These are phyloP conservation scores for Poeciliopsis occidentalis DNA, from an alignment of 2,113 vertebrate genomes.

Conservation along the genomic window DNA sequence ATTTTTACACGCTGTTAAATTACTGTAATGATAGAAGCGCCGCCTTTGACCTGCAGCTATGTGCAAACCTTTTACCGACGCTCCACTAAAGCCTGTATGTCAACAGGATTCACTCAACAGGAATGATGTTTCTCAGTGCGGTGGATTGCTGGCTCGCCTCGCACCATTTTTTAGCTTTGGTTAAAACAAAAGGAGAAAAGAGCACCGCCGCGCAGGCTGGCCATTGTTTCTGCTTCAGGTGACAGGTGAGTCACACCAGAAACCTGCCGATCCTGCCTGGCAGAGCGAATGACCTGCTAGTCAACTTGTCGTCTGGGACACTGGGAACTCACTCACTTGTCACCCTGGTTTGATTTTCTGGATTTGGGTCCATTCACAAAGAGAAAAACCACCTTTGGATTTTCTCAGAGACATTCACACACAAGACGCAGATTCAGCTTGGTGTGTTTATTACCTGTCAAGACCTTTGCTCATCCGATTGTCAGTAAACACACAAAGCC, in stretches of 20 bases:
- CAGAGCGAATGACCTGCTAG: constrained; percentile 57
- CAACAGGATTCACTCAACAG: constrained; percentile 40
- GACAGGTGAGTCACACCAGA: constrained; percentile 62
- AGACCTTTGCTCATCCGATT: constrained; percentile 54
- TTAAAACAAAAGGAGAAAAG: constrained; percentile 13
- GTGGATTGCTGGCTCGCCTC: constrained; percentile 22
- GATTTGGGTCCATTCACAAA: constrained; percentile 21
- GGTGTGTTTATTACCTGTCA: constrained; percentile 50
- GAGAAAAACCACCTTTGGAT: constrained; percentile 18
- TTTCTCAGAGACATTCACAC: constrained; percentile 23
- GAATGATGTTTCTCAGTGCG: constrained; percentile 21
- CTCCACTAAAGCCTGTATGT: constrained; percentile 31
- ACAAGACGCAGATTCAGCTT: constrained; percentile 48
- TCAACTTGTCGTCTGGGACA: constrained; percentile 53
- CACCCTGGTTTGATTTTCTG: constrained; percentile 23
- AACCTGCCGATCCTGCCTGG: constrained; percentile 37
- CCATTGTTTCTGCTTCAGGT: constrained; percentile 26
- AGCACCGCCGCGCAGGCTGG: neutral
- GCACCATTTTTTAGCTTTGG: constrained; percentile 36
- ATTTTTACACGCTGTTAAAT: neutral
- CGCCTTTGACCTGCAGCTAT: constrained; percentile 24
- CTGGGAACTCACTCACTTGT: constrained; percentile 22
- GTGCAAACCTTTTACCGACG: constrained; percentile 33
- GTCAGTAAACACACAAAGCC: constrained; percentile 65
- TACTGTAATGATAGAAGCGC: constrained; percentile 7